Evolutionary conservation across 1,140 invertebrate species (phyloP).

Genomic region (Drosophila busckii): DNA sequence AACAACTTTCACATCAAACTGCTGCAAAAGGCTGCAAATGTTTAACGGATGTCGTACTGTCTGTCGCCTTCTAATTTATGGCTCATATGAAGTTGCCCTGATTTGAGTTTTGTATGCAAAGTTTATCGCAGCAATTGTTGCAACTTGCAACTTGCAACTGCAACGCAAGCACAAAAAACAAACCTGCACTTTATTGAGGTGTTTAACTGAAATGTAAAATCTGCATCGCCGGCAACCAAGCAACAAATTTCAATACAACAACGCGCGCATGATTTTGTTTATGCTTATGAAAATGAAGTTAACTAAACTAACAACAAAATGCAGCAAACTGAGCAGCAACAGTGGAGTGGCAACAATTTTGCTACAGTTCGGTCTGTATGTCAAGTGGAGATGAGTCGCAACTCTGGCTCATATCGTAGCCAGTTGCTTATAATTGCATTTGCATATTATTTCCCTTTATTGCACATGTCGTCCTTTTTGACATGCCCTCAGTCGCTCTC

Average conservation of each 20-base stretch:
- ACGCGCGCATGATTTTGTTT: no score
- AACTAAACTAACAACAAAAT: no score
- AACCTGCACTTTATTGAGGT: no score
- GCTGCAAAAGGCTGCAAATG: conserved; percentile 41
- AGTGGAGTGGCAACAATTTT: no score
- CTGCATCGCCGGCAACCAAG: no score
- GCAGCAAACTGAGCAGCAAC: no score
- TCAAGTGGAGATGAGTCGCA: no score
- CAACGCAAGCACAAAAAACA: no score
- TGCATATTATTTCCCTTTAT: conserved; percentile 76
- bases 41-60: conserved; percentile 41
- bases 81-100: conserved; percentile 69
- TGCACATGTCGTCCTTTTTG: conserved; percentile 68
- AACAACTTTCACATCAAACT: conserved; percentile 45
- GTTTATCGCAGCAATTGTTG: conserved; percentile 46
- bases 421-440: conserved; percentile 73
- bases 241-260: no score
- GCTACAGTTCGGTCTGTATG: no score
- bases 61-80: conserved; percentile 67
- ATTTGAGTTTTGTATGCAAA: conserved; percentile 45
- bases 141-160: conserved; percentile 30
- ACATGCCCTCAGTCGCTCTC: conserved; percentile 46
- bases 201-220: no score
- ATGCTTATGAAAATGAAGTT: no score
- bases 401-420: conserved; percentile 55